These are phyloP conservation scores for Taenioides sp. DNA, from an alignment of 2,797 vertebrate species.

Conservation along the genomic window DNA sequence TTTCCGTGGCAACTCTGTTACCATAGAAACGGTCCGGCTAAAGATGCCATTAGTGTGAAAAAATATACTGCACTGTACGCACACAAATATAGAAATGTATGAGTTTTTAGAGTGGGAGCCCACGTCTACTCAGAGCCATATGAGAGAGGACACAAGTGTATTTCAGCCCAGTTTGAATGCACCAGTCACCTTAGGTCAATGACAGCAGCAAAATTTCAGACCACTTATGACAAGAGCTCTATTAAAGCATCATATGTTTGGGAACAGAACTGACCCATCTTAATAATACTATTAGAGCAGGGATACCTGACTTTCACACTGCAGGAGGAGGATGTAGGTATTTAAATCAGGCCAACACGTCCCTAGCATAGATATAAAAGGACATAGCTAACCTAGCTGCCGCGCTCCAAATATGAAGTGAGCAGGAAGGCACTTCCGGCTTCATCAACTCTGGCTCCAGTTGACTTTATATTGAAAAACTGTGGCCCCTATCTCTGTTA, in stretches of 20 bases:
- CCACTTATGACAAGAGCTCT: constrained; percentile 43
- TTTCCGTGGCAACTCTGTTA: constrained; percentile 92
- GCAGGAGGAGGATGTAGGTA: no score
- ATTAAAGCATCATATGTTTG: constrained; percentile 40
- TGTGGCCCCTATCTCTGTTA: no score
- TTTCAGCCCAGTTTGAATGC: constrained; percentile 16
- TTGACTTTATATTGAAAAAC: no score
- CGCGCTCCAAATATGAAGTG: no score
- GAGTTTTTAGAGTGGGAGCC: neutral
- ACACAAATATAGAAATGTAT: constrained; percentile 55
- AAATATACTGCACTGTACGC: constrained; percentile 65
- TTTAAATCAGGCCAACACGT: no score
- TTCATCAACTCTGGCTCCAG: no score
- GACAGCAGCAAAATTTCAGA: constrained; percentile 44
- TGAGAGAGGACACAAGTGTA: neutral
- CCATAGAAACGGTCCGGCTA: constrained; percentile 81
- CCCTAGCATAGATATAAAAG: no score
- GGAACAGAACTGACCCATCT: constrained; percentile 35
- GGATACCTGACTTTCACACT: no score
- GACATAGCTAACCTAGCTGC: no score
- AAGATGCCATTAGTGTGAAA: constrained; percentile 83
- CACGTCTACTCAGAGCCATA: neutral
- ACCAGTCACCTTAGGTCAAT: constrained; percentile 55
- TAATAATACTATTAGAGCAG: constrained; percentile 26
- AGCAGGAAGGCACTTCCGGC: no score